These are phyloP conservation scores for Agraylea sexmaculata DNA, from an alignment of 1,140 invertebrate species.

Conservation along the genomic window DNA sequence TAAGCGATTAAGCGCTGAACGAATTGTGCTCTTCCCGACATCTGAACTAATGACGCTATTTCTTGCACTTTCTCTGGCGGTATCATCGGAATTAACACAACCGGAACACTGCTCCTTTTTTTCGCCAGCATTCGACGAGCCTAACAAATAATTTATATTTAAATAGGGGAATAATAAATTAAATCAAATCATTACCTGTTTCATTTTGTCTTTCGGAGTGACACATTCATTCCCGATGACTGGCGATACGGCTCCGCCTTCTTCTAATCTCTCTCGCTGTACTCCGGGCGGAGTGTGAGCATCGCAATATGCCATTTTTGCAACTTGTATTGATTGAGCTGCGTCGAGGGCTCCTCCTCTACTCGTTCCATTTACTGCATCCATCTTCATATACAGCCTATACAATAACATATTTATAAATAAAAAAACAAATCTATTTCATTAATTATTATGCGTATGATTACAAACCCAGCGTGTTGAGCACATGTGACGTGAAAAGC, in stretches of 20 bases:
- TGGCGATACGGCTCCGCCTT: constrained; percentile 6
- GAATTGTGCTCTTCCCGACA: constrained; percentile 65
- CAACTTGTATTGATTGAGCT: constrained; percentile 64
- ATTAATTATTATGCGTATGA: background rate
- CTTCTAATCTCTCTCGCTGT: constrained; percentile 30
- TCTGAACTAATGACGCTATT: constrained; percentile 58
- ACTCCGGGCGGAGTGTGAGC: constrained; percentile 79
- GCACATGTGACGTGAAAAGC: constrained; percentile 99
- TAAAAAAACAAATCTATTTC: constrained; percentile 4
- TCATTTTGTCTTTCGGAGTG: constrained; percentile 32
- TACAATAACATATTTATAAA: constrained; percentile 1
- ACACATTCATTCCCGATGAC: constrained; percentile 22
- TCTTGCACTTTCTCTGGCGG: constrained; percentile 79
- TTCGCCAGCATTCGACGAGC: constrained; percentile 61
- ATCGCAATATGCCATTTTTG: constrained; percentile 94
- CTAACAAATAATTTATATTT: constrained; percentile 26
- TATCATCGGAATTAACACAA: constrained; percentile 89
- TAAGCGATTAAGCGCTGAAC: constrained; percentile 81
- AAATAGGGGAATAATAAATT: background rate
- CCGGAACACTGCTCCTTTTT: constrained; percentile 78
- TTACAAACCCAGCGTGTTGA: constrained; percentile 72
- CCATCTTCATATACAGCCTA: constrained; percentile 83
- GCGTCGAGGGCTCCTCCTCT: constrained; percentile 40
- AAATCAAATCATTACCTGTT: constrained; percentile 28
- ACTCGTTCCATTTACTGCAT: constrained; percentile 67